Percentiles rank a stretch among this genome's conserved stretches.
Conservation (phyloP, 2,888 invertebrate species). For the Hirtodrosophila duncani region DNA sequence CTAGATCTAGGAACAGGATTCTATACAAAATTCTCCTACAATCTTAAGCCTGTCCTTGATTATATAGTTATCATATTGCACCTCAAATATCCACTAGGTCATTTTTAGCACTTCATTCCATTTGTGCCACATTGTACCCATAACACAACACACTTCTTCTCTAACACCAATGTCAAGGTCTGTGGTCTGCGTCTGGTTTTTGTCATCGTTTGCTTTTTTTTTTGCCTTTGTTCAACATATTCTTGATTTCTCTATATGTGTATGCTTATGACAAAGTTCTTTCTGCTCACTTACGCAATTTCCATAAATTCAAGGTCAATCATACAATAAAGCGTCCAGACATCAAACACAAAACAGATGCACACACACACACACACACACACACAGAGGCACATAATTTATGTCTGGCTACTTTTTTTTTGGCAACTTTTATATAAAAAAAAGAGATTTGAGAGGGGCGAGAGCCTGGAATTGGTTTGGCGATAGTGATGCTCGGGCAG, state of each 20-base stretch:
- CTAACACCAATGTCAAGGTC: constrained; percentile 55
- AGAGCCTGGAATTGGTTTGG: constrained; percentile 1
- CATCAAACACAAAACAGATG: constrained; percentile 52
- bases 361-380: constrained; percentile 9
- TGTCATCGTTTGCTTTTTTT: constrained; percentile 8
- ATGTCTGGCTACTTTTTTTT: constrained; percentile 40
- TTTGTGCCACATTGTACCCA: constrained; percentile 25
- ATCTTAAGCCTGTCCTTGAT: no score
- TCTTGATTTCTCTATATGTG: constrained; percentile 54
- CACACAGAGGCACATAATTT: constrained; percentile 7
- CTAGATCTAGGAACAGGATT: no score
- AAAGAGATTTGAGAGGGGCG: constrained; percentile 22
- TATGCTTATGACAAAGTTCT: constrained; percentile 68
- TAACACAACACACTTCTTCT: constrained; percentile 38
- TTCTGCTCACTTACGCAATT: constrained; percentile 67
- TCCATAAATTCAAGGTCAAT: constrained; percentile 68
- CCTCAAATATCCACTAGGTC: no score
- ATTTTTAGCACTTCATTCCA: no score
- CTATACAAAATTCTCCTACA: no score
- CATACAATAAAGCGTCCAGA: constrained; percentile 64
- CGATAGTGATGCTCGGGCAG: background rate
- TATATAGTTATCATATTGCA: no score
- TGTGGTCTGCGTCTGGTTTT: constrained; percentile 4
- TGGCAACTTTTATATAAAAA: constrained; percentile 30
- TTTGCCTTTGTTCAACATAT: constrained; percentile 6